Evolutionary conservation across 1,140 invertebrate genomes (phyloP), one percentile per base, ranked within the genome.

Genomic region (Drosophila parabipectinata): DNA sequence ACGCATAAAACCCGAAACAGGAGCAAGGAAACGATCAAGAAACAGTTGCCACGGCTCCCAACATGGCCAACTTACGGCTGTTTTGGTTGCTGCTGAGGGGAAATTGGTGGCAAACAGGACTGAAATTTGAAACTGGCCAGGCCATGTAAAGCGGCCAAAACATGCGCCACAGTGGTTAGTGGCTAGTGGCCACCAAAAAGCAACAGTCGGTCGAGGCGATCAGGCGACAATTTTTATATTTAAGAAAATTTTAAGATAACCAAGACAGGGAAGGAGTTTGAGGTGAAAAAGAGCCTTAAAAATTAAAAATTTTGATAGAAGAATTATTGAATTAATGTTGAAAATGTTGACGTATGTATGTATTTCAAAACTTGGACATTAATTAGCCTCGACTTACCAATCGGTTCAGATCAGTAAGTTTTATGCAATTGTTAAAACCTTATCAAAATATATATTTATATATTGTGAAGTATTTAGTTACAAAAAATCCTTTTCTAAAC

Each of bases 71-170:
- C 14, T 41, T 41, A 18, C 14, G 10, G 5, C 21, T 15, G 28
- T 21, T 21, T 21, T 21, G 21, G 21, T 41, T 32, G 9, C 6
- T 34, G 10, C 4, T 21, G 10, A 21, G 3, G 18, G 45, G 7
- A 44, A 9, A 48, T 12, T 51, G 61, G 14, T 51, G 32, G 45
- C 63, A 67, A 72, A 78, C 66, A 69, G 63, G 56, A 80, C 83
- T 85, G 82, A 87, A 85, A 85, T 85, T 85, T 82, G 78, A 85
- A 87, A 85, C 81, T 81, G 82, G 82, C 82, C 72, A 64, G 48
- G 69, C 81, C 84, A 57, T 85, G 81, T 87, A 87, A 87, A 87
- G 84, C 78, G 82, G 73, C 64, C 82, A 61, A 85, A 87, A 87
- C 81, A 85, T 84, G 82, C 81, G 82, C 82, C 82, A 82, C 81